These are phyloP conservation scores for Conops quadrifasciatus DNA, from an alignment of 2,888 invertebrate species.

Conservation along the genomic window DNA sequence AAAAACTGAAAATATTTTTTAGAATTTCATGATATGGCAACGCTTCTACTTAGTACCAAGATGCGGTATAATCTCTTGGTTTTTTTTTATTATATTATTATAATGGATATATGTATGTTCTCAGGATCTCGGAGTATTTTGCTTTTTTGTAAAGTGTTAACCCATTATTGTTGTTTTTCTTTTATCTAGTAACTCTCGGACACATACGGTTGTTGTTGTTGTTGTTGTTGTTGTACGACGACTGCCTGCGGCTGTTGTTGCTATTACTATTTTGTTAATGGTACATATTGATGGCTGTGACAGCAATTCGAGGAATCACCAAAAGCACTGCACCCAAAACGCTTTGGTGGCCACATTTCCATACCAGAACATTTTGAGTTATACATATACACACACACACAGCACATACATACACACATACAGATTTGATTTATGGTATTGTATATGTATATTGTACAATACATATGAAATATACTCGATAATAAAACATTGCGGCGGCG, in stretches of 20 bases:
- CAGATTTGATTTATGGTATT: too few relatives aligned
- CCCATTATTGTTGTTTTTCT: neutral
- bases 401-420: too few relatives aligned
- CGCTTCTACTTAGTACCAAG: too few relatives aligned
- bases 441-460: too few relatives aligned
- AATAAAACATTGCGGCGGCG: neutral
- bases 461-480: neutral
- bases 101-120: too few relatives aligned
- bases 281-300: neutral
- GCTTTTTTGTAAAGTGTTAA: neutral
- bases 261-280: neutral
- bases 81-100: too few relatives aligned
- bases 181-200: neutral
- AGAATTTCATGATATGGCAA: too few relatives aligned
- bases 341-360: too few relatives aligned
- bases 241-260: too few relatives aligned
- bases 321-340: conserved; percentile 11
- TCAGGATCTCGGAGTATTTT: neutral
- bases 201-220: conserved; percentile 10
- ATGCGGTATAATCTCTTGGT: too few relatives aligned
- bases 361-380: conserved; percentile 29
- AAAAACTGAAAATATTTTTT: too few relatives aligned
- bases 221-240: too few relatives aligned
- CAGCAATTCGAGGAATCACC: neutral
- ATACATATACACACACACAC: conserved; percentile 21